Evolutionary conservation across 2,113 vertebrate species (phyloP).

Genomic region (Pao palembangensis): DNA sequence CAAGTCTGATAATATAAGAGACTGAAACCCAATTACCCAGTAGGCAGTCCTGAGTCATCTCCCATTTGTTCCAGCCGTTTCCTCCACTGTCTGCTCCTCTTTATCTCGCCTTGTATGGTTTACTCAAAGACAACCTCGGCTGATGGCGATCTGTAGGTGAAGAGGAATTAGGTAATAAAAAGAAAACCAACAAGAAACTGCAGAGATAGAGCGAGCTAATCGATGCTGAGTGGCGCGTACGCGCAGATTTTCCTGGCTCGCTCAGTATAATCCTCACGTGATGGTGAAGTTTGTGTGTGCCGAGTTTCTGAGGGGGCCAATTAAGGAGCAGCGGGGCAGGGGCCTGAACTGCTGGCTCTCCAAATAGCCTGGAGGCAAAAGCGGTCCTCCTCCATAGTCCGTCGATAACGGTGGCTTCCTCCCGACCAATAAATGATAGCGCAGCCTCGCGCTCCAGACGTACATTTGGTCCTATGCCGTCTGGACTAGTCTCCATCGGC

Average conservation of each 20-base stretch:
- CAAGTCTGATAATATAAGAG: constrained; percentile 58
- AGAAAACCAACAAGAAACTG: constrained; percentile 39
- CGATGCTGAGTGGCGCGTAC: constrained; percentile 50
- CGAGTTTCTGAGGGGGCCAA: constrained; percentile 61
- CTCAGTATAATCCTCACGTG: constrained; percentile 46
- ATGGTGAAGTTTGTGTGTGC: constrained; percentile 44
- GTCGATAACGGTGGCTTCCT: constrained; percentile 45
- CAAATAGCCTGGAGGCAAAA: constrained; percentile 52
- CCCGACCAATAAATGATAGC: constrained; percentile 29
- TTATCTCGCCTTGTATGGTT: constrained; percentile 61
- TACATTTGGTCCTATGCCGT: too few relatives aligned
- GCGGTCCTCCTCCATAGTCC: constrained; percentile 52
- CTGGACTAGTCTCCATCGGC: too few relatives aligned
- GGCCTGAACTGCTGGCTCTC: constrained; percentile 49
- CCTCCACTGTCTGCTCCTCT: constrained; percentile 32
- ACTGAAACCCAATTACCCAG: constrained; percentile 67
- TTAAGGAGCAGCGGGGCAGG: constrained; percentile 49
- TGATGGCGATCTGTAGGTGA: constrained; percentile 61
- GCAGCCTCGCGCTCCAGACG: too few relatives aligned
- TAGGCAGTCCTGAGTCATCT: constrained; percentile 52
- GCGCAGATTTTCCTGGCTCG: constrained; percentile 46
- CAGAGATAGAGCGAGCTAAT: constrained; percentile 66
- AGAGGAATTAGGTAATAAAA: constrained; percentile 44
- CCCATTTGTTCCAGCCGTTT: constrained; percentile 56
- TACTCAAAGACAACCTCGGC: constrained; percentile 56